Evolutionary conservation across 2,113 vertebrate genomes (phyloP).

Genomic region (Paradoxurus hermaphroditus): DNA sequence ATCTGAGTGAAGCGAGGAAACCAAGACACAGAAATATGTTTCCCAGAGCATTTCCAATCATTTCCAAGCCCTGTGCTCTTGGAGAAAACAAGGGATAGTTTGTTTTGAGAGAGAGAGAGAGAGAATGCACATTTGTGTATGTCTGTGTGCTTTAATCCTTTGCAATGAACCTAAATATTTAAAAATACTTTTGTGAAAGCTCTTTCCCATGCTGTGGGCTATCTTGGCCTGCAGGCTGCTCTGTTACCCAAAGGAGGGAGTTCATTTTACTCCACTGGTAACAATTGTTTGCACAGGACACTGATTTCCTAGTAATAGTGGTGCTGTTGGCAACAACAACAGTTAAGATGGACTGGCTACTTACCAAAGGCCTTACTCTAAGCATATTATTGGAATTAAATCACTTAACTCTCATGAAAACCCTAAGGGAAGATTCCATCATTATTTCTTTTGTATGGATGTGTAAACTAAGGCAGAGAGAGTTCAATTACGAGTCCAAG

Average conservation of each 20-base stretch:
- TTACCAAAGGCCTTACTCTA: not conserved
- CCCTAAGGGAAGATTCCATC: not conserved
- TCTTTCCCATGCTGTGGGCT: conserved; percentile 5
- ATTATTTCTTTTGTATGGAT: not conserved
- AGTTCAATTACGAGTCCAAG: not conserved
- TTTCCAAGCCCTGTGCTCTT: conserved; percentile 25
- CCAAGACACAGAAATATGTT: conserved; percentile 49
- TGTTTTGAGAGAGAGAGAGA: not conserved
- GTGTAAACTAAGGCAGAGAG: not conserved
- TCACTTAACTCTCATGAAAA: not conserved
- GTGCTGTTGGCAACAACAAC: not conserved
- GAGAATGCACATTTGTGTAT: not conserved
- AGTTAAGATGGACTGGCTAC: not conserved
- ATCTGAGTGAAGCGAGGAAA: conserved; percentile 48
- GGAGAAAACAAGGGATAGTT: not conserved
- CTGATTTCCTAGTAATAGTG: not conserved
- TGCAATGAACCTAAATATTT: conserved; percentile 2
- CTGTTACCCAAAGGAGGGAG: not conserved
- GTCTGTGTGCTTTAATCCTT: conserved; percentile 6
- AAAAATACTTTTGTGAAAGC: conserved; percentile 42
- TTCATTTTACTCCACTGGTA: not conserved
- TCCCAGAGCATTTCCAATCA: conserved; percentile 44
- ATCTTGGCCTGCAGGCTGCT: not conserved
- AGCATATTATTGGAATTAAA: not conserved
- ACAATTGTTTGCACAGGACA: not conserved